Evolutionary conservation across 2,888 invertebrate species (phyloP), one percentile per base, ranked within the genome.

Genomic region (Macaria liturata): DNA sequence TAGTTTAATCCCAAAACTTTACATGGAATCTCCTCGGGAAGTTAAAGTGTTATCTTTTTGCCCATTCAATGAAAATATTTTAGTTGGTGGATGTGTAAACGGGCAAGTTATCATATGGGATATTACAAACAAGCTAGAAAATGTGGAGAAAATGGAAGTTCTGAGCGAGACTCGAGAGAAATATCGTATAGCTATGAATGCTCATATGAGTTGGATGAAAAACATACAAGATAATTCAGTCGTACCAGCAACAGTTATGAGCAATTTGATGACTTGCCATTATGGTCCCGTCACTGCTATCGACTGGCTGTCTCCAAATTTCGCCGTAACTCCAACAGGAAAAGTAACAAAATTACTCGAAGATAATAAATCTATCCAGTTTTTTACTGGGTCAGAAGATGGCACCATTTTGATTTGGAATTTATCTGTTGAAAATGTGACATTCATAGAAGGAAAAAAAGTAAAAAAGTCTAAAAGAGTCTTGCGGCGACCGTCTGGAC

Each of bases 31-130:
- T 3, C 93, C 94, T 0, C 89, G 95, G 44, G 95, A 95, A 83
- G 93, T 96, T 0, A 93, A 93, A 39, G 80, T 89, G 0, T 78
- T 96, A 7, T 93, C 94, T 0, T 95, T 95, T 78, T 96, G 95
- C 72, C 95, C 95, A 0, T 93, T 93, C 61, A 89, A 96, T 72
- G 94, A 94, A 61, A 95, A 95, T 74, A 76, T 96, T 49, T 76
- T 96, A 32, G 73, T 96, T 46, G 96, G 96, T 4, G 96, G 96
- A 4, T 94, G 94, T 56, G 84, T 88, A 3, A 96, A 95, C 76
- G 96, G 96, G 1, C 94, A 95, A 91, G 82, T 96, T 6, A 86
- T 94, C 20, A 71, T 96, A 46, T 96, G 96, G 96, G 95, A 95
- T 77, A 84, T 95, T 57, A 93, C 92, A 34, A 92, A 94, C 54